Conservation (phyloP, 2,797 vertebrate genomes). For the Gobionotothen gibberifrons region DNA sequence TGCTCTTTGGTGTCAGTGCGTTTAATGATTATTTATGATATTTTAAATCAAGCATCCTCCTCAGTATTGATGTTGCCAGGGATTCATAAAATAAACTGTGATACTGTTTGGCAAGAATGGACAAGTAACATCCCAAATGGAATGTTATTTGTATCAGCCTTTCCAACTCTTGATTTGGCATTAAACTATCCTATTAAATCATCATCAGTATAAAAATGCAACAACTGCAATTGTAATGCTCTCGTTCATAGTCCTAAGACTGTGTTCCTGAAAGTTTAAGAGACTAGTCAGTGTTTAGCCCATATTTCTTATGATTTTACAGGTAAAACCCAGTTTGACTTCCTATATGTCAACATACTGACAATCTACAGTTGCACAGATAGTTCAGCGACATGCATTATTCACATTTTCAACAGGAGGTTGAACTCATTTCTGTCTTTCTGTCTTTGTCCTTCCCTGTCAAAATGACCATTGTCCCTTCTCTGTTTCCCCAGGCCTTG, state of each 20-base stretch:
- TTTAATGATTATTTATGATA: background rate
- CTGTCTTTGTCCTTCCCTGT: background rate
- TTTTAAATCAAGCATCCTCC: background rate
- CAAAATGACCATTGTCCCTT: background rate
- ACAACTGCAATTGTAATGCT: background rate
- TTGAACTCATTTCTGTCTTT: too few relatives aligned
- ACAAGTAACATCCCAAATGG: background rate
- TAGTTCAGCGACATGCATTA: background rate
- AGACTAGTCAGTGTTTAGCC: background rate
- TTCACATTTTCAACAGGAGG: too few relatives aligned
- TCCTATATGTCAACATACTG: background rate
- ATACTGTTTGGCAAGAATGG: background rate
- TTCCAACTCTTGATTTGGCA: background rate
- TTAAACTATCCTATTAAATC: background rate
- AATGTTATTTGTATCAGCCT: background rate
- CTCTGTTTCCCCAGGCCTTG: slow-evolving; percentile 83
- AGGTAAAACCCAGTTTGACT: background rate
- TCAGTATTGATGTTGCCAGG: background rate
- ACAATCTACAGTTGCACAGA: background rate
- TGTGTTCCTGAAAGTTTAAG: background rate
- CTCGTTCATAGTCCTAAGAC: background rate
- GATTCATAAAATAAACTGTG: background rate
- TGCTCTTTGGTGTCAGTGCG: background rate
- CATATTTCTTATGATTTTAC: background rate
- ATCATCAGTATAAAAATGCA: background rate